Evolutionary conservation across 2,888 invertebrate genomes (phyloP).

Genomic region (Diaphora mendica): DNA sequence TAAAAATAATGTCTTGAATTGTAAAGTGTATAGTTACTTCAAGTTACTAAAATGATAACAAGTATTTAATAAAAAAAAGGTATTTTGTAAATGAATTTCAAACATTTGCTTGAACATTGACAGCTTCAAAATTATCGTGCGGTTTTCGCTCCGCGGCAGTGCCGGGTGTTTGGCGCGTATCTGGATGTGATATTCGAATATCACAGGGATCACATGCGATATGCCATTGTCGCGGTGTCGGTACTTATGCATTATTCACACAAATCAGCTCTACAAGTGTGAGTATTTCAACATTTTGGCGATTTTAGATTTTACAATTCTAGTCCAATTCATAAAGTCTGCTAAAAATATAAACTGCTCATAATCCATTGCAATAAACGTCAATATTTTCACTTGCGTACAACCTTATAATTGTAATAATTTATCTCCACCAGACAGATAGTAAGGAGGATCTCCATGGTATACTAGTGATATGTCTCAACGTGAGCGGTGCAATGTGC

Average conservation of each 20-base stretch:
- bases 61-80: background rate
- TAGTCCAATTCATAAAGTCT: background rate
- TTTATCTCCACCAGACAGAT: slow-evolving; percentile 66
- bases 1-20: background rate
- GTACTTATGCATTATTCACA: slow-evolving; percentile 76
- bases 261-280: slow-evolving; percentile 73
- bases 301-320: background rate
- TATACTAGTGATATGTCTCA: slow-evolving; percentile 75
- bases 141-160: slow-evolving; percentile 79
- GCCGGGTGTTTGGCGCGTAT: slow-evolving; percentile 80
- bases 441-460: slow-evolving; percentile 75
- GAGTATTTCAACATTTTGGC: slow-evolving; percentile 50
- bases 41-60: background rate
- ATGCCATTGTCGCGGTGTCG: slow-evolving; percentile 75
- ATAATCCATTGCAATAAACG: background rate
- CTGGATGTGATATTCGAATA: slow-evolving; percentile 74
- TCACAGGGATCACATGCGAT: slow-evolving; percentile 72
- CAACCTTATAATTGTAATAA: background rate
- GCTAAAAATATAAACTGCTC: background rate
- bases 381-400: background rate
- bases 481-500: slow-evolving; percentile 77
- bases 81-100: background rate
- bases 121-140: slow-evolving; percentile 75
- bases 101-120: background rate
- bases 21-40: background rate